A percentile compares a stretch with the other conserved stretches of the same genome.
phyloP scores from a whole-genome alignment of 1,140 invertebrate species.

The Pseudomyrmex pallidus region DNA sequence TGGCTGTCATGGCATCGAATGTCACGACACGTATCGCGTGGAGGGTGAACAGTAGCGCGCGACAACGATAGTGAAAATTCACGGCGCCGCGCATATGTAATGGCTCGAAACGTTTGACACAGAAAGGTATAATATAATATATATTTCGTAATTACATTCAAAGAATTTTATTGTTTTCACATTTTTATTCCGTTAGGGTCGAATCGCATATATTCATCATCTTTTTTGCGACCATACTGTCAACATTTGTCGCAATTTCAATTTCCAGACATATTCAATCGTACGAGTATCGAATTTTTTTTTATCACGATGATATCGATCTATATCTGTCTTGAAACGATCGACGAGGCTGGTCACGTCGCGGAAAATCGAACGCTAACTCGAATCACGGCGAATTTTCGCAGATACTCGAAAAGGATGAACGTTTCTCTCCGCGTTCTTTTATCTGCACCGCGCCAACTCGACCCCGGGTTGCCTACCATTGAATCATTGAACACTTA shows the following conservation, averaged over 20 bases:
- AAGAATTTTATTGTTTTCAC: neutral
- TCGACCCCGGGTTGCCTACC: constrained; percentile 1
- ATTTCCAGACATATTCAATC: neutral
- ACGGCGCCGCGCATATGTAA: neutral
- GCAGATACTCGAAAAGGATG: constrained; percentile 38
- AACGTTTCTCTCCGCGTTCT: neutral
- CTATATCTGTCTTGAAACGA: neutral
- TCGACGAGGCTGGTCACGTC: neutral
- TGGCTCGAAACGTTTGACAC: neutral
- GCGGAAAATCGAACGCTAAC: neutral
- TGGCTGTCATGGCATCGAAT: constrained; percentile 10
- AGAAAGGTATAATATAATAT: neutral
- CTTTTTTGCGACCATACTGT: no score
- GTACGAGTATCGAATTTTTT: neutral
- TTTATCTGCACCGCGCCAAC: constrained; percentile 24
- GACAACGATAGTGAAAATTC: constrained; percentile 19
- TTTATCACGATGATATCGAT: neutral
- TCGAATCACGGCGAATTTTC: constrained; percentile 50
- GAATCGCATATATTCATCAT: neutral
- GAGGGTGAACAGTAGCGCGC: neutral
- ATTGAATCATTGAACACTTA: constrained; percentile 77
- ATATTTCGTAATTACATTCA: neutral
- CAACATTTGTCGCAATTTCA: no score
- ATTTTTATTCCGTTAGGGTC: neutral
- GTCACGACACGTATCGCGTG: neutral